Conservation (phyloP, 2,888 invertebrate genomes). For the Callosobruchus maculatus region DNA sequence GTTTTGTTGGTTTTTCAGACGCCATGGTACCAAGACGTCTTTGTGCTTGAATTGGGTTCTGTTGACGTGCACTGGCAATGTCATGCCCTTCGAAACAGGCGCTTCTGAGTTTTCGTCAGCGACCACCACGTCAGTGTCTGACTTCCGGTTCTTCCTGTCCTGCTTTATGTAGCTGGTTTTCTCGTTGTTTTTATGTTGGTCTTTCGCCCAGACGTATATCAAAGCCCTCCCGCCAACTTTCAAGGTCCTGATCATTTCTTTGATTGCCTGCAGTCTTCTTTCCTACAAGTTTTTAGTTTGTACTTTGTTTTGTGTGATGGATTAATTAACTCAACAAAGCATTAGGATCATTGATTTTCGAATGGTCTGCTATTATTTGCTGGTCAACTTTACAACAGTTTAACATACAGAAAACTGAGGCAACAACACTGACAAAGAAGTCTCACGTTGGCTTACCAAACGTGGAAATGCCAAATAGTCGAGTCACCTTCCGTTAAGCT, state of each 20-base stretch:
- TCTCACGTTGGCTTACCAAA: no score
- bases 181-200: slow-evolving; percentile 66
- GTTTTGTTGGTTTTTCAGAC: slow-evolving; percentile 59
- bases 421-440: no score
- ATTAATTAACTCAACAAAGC: no score
- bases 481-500: no score
- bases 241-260: slow-evolving; percentile 73
- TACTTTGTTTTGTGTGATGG: no score
- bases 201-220: slow-evolving; percentile 95
- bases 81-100: slow-evolving; percentile 28
- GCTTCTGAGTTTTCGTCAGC: slow-evolving; percentile 32
- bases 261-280: slow-evolving; percentile 69
- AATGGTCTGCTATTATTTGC: no score
- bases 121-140: slow-evolving; percentile 31
- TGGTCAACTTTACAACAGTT: no score
- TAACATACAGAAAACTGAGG: no score
- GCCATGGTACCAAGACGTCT: slow-evolving; percentile 96
- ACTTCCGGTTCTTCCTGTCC: slow-evolving; percentile 52
- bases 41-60: slow-evolving; percentile 85
- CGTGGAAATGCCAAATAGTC: no score
- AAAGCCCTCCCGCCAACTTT: slow-evolving; percentile 71
- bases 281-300: no score
- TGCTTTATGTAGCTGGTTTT: slow-evolving; percentile 70
- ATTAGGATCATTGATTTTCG: no score
- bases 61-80: slow-evolving; percentile 82